Conservation (phyloP, 1,140 invertebrate species). For the Acromyrmex charruanus region DNA sequence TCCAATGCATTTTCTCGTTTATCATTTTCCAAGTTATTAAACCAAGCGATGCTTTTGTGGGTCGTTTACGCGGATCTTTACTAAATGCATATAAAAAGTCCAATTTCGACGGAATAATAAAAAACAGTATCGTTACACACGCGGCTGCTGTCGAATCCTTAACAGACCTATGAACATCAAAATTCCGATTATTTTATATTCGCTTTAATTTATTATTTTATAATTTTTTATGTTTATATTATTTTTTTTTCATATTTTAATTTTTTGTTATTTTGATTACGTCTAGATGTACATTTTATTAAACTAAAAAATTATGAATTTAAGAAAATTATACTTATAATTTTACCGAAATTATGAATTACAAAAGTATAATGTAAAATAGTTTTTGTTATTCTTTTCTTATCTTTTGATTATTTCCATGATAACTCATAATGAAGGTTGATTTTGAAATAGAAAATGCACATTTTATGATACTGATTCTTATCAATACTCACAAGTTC, state of each 20-base stretch:
- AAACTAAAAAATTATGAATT: neutral
- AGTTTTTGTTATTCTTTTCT: neutral
- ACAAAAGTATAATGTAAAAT: conserved; percentile 6
- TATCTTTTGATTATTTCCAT: neutral
- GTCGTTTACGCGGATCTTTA: conserved; percentile 86
- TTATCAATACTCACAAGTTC: conserved; percentile 79
- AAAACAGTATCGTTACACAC: conserved; percentile 92
- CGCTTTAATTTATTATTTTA: neutral
- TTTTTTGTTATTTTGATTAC: neutral
- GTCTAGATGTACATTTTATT: neutral
- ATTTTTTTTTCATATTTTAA: neutral
- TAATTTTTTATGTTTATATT: too few relatives aligned
- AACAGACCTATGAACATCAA: conserved; percentile 87
- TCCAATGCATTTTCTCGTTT: conserved; percentile 93
- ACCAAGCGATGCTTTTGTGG: conserved; percentile 88
- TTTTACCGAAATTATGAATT: neutral
- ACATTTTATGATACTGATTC: neutral
- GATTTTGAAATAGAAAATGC: neutral
- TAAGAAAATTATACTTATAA: neutral
- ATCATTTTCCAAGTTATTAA: conserved; percentile 93
- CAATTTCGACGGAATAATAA: conserved; percentile 92
- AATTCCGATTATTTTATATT: conserved; percentile 6
- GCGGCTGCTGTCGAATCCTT: conserved; percentile 95
- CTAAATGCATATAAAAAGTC: conserved; percentile 91
- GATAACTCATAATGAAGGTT: neutral